These are phyloP conservation scores for Clunio marinus DNA, from an alignment of 2,888 invertebrate genomes.

Conservation along the genomic window DNA sequence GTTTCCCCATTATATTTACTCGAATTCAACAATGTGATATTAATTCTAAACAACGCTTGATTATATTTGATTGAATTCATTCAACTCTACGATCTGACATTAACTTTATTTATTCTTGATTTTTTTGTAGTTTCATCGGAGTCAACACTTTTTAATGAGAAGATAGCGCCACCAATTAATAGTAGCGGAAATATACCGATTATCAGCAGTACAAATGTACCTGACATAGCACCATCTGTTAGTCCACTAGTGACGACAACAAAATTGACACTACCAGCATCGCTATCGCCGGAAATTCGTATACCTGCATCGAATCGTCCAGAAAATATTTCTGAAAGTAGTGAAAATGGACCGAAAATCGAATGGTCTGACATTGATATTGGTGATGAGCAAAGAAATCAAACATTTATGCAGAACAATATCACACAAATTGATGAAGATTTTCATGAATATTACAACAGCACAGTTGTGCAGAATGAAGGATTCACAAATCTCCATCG, in stretches of 20 bases:
- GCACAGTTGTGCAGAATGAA: slow-evolving; percentile 61
- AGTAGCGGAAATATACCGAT: neutral
- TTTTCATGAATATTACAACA: slow-evolving; percentile 75
- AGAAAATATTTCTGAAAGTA: neutral
- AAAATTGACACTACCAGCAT: neutral
- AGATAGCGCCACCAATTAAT: neutral
- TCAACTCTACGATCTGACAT: too few relatives aligned
- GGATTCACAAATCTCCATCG: slow-evolving; percentile 62
- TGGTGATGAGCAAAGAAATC: slow-evolving; percentile 47
- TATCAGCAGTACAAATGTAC: slow-evolving; percentile 25
- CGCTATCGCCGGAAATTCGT: slow-evolving; percentile 23
- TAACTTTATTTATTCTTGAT: too few relatives aligned
- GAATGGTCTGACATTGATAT: slow-evolving; percentile 45
- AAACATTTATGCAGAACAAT: slow-evolving; percentile 44
- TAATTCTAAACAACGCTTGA: too few relatives aligned
- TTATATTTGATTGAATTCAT: too few relatives aligned
- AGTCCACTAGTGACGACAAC: neutral
- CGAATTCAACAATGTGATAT: too few relatives aligned
- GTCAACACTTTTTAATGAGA: slow-evolving; percentile 28
- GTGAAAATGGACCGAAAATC: slow-evolving; percentile 28
- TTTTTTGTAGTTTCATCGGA: slow-evolving; percentile 23
- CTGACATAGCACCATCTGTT: neutral
- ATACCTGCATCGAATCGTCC: slow-evolving; percentile 1
- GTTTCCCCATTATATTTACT: too few relatives aligned
- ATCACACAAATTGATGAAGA: slow-evolving; percentile 53